These are phyloP conservation scores for Sardina pilchardus DNA, from an alignment of 2,113 vertebrate species.

Conservation along the genomic window DNA sequence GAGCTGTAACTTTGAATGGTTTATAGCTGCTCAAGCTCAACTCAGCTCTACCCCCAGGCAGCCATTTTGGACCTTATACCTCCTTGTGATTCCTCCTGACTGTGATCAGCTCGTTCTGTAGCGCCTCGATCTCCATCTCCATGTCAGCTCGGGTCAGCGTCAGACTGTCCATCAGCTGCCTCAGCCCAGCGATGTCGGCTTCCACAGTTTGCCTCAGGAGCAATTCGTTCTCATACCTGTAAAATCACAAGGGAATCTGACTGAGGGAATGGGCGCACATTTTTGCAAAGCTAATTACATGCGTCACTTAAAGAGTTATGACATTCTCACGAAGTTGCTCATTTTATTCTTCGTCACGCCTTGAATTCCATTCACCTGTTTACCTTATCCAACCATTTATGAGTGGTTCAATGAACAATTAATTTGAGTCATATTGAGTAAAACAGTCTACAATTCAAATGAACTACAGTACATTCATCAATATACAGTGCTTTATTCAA, in stretches of 20 bases:
- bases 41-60: too few relatives aligned
- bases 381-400: not conserved
- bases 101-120: slow-evolving; percentile 76
- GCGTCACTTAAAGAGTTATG: not conserved
- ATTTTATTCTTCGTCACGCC: not conserved
- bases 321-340: not conserved
- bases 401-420: not conserved
- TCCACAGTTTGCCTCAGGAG: slow-evolving; percentile 77
- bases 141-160: slow-evolving; percentile 67
- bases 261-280: not conserved
- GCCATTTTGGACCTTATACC: slow-evolving; percentile 58
- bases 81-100: slow-evolving; percentile 78
- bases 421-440: not conserved
- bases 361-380: not conserved
- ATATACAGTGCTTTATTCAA: not conserved
- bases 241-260: not conserved
- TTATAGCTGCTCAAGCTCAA: too few relatives aligned
- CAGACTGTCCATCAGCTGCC: slow-evolving; percentile 70
- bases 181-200: slow-evolving; percentile 75
- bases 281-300: too few relatives aligned
- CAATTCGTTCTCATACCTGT: slow-evolving; percentile 74
- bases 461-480: not conserved
- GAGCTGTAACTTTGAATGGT: too few relatives aligned
- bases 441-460: not conserved
- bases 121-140: slow-evolving; percentile 72